Conservation (phyloP, 2,797 vertebrate genomes). For the Pantherophis alleghaniensis region DNA sequence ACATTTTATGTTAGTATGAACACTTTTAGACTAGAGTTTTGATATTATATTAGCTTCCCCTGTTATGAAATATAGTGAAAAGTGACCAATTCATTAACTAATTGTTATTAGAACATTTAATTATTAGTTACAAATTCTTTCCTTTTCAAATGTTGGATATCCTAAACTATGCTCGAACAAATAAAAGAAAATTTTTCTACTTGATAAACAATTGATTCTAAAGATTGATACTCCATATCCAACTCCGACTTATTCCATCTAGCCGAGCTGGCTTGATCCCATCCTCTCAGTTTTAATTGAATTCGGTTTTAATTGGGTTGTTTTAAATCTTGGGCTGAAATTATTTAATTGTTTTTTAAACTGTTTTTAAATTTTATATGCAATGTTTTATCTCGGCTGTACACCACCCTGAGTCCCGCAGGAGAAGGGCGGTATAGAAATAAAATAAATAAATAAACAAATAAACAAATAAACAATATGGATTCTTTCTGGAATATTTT, state of each 20-base stretch:
- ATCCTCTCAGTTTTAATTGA: no score
- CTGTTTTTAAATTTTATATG: no score
- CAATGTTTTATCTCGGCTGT: no score
- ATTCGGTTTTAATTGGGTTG: no score
- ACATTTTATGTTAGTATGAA: not conserved
- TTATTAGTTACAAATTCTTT: not conserved
- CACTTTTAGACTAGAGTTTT: not conserved
- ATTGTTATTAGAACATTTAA: not conserved
- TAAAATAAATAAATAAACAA: no score
- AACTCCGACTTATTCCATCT: not conserved
- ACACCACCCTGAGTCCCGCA: no score
- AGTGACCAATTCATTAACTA: not conserved
- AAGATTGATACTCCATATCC: not conserved
- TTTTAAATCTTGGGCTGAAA: no score
- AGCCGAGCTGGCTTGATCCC: no score
- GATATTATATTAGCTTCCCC: not conserved
- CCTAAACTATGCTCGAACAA: not conserved
- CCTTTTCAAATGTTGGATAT: not conserved
- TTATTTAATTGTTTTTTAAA: no score
- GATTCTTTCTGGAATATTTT: not conserved
- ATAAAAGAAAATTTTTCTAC: not conserved
- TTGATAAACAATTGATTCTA: not conserved
- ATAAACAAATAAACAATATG: not conserved
- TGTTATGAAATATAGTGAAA: not conserved
- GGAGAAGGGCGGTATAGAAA: no score